A percentile compares a stretch with the other conserved stretches of the same genome.
Conservation (phyloP, 2,888 invertebrate species). For the Pantelozetes paolii region DNA sequence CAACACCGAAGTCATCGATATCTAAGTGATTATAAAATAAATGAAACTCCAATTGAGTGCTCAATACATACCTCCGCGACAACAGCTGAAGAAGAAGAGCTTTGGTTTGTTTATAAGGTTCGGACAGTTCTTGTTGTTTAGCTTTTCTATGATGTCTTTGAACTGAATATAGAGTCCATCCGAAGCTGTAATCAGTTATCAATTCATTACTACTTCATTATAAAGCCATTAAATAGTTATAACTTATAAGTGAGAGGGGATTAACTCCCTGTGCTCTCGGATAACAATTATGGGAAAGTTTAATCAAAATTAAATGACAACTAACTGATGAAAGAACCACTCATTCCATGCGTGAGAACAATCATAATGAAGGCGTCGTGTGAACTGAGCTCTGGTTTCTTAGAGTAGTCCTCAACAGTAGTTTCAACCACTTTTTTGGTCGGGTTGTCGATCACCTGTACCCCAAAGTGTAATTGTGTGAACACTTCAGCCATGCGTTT, state of each 20-base stretch:
- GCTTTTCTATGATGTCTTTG: slow-evolving; percentile 44
- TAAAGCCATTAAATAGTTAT: too few relatives aligned
- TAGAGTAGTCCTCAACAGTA: slow-evolving; percentile 35
- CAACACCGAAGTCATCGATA: not conserved
- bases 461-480: slow-evolving; percentile 40
- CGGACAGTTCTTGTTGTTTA: slow-evolving; percentile 46
- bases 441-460: slow-evolving; percentile 36
- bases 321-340: slow-evolving; percentile 36
- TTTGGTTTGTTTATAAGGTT: slow-evolving; percentile 45
- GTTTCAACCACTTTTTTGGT: slow-evolving; percentile 34
- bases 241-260: too few relatives aligned
- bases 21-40: not conserved
- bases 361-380: slow-evolving; percentile 45
- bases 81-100: slow-evolving; percentile 47
- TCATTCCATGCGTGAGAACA: slow-evolving; percentile 47
- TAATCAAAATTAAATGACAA: slow-evolving; percentile 3
- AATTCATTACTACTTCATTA: not conserved
- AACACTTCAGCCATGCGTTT: slow-evolving; percentile 39
- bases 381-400: slow-evolving; percentile 14
- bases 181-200: slow-evolving; percentile 40
- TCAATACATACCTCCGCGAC: slow-evolving; percentile 45
- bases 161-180: slow-evolving; percentile 15
- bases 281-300: too few relatives aligned
- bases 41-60: not conserved
- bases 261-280: too few relatives aligned